Percentiles rank a stretch among this genome's conserved stretches.
phyloP scores from a whole-genome alignment of 2,797 vertebrate genomes.

The Pteronotus mesoamericanus region DNA sequence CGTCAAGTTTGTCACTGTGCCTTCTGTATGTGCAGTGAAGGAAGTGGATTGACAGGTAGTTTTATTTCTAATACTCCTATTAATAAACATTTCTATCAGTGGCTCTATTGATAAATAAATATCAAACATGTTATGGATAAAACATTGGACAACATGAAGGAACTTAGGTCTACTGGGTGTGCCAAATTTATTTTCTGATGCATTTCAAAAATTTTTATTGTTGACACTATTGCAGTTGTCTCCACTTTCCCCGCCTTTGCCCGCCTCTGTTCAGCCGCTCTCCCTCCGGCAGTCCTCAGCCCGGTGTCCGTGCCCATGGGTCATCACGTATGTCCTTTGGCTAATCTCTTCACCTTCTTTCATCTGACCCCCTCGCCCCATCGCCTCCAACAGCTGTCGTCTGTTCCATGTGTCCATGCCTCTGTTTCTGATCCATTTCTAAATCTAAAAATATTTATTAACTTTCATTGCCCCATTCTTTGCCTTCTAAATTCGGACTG shows the following conservation, averaged over 20 bases:
- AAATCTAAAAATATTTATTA: slow-evolving; percentile 42
- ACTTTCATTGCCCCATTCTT: neutral
- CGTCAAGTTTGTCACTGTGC: neutral
- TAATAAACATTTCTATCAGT: neutral
- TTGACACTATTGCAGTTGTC: neutral
- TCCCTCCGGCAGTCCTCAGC: neutral
- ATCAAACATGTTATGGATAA: neutral
- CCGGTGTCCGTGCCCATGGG: too few relatives aligned
- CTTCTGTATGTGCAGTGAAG: neutral
- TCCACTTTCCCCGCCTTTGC: neutral
- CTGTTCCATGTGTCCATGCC: neutral
- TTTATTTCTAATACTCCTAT: slow-evolving; percentile 17
- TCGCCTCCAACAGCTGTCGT: neutral
- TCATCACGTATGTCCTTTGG: neutral
- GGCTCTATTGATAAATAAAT: neutral
- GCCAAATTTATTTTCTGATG: neutral
- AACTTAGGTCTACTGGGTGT: neutral
- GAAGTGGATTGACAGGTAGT: neutral
- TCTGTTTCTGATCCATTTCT: neutral
- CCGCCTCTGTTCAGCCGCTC: neutral
- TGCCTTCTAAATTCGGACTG: slow-evolving; percentile 44
- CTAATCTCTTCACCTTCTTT: neutral
- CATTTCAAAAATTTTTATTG: neutral
- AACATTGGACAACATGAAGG: neutral
- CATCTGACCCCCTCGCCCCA: neutral